Conservation (phyloP, 92 coral and sea anemone genomes). For the Bergia puertoricense region DNA sequence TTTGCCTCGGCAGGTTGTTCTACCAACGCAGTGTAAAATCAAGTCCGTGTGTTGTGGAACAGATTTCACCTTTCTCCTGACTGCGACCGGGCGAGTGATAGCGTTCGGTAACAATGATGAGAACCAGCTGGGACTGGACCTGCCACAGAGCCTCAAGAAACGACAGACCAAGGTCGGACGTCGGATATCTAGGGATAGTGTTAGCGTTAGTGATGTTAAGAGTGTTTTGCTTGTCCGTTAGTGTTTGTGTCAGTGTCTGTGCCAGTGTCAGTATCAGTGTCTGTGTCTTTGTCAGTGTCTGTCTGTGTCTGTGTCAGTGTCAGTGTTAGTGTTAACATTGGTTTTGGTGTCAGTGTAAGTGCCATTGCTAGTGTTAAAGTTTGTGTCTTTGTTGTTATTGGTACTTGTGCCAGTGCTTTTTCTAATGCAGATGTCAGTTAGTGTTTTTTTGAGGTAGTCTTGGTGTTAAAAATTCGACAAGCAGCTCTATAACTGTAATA, state of each 20-base stretch:
- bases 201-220: neutral
- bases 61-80: slow-evolving; percentile 87
- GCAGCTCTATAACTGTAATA: neutral
- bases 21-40: slow-evolving; percentile 76
- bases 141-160: slow-evolving; percentile 87
- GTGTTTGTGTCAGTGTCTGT: neutral
- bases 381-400: neutral
- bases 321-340: neutral
- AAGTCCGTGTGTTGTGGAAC: slow-evolving; percentile 83
- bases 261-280: neutral
- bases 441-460: neutral
- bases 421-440: too few species aligned
- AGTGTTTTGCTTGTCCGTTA: neutral
- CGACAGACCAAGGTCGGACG: slow-evolving; percentile 71
- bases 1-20: slow-evolving; percentile 52
- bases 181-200: neutral
- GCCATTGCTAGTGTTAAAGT: neutral
- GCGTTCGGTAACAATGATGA: slow-evolving; percentile 98
- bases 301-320: too few species aligned
- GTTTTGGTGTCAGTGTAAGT: neutral
- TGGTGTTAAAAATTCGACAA: neutral
- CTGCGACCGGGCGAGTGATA: slow-evolving; percentile 82
- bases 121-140: slow-evolving; percentile 86
- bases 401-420: neutral
- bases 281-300: neutral